Evolutionary conservation across 92 coral and sea anemone species (phyloP).

Genomic region (Epizoanthus illoricatus): DNA sequence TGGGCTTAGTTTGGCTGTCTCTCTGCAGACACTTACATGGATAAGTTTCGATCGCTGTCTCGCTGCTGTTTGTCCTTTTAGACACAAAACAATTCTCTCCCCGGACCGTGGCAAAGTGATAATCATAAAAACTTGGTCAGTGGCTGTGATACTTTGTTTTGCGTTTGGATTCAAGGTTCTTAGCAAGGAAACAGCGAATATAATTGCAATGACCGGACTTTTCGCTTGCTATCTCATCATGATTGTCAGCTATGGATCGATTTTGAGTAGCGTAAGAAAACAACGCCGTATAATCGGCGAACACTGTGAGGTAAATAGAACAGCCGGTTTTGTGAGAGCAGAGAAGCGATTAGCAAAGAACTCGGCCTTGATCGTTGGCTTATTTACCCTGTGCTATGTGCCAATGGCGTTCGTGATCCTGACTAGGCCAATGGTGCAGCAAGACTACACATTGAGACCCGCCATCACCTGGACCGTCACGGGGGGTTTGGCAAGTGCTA

Average conservation of each 20-base stretch:
- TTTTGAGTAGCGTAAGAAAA: neutral
- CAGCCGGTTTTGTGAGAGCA: neutral
- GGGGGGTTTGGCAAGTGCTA: neutral
- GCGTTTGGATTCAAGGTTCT: neutral
- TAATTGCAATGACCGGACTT: neutral
- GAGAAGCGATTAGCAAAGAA: conserved; percentile 8
- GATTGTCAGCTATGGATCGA: neutral
- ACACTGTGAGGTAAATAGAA: neutral
- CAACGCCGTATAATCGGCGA: neutral
- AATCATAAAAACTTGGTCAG: neutral
- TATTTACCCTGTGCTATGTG: neutral
- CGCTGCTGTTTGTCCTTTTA: neutral
- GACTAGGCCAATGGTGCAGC: neutral
- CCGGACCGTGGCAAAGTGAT: neutral
- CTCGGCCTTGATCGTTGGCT: neutral
- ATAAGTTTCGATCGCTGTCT: neutral
- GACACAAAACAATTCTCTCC: conserved; percentile 1
- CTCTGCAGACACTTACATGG: conserved; percentile 4
- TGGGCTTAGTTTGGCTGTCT: neutral
- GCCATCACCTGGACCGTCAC: neutral
- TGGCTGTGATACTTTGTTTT: neutral
- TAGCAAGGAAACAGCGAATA: neutral
- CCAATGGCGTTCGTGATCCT: neutral
- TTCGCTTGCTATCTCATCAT: neutral
- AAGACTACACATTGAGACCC: neutral